A percentile compares a stretch with the other conserved stretches of the same genome.
Evolutionary conservation across 2,113 vertebrate species (phyloP).

Genomic region (Atrichornis clamosus): DNA sequence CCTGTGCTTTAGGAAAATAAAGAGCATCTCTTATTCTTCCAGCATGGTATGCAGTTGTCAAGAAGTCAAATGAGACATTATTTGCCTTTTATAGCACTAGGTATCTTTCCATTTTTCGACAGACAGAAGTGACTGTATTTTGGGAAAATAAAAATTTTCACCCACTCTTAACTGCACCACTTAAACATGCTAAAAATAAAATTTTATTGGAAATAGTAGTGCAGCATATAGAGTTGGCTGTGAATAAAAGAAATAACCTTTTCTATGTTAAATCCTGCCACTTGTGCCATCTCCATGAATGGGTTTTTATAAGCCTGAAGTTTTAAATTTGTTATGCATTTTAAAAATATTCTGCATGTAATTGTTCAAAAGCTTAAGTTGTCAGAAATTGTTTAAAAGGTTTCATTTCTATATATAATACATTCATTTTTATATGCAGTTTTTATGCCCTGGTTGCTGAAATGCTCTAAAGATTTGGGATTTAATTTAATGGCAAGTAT

Average conservation of each 20-base stretch:
- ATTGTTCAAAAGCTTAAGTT: not conserved
- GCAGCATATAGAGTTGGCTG: slow-evolving; percentile 2
- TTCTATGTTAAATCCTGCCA: not conserved
- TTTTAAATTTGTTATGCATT: not conserved
- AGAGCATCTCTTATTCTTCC: slow-evolving; percentile 27
- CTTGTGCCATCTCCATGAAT: not conserved
- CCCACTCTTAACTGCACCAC: not conserved
- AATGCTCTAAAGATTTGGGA: not conserved
- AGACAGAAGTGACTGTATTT: not conserved
- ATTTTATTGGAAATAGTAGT: slow-evolving; percentile 3
- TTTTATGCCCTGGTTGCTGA: not conserved
- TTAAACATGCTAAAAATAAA: slow-evolving; percentile 38
- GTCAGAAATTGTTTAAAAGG: not conserved
- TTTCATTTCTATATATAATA: not conserved
- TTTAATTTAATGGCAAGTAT: not conserved
- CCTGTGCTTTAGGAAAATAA: slow-evolving; percentile 51
- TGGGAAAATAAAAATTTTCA: slow-evolving; percentile 5
- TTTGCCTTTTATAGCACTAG: not conserved
- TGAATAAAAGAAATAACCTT: slow-evolving; percentile 12
- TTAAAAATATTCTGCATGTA: not conserved
- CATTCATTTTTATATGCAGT: not conserved
- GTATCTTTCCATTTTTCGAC: not conserved
- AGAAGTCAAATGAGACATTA: slow-evolving; percentile 2
- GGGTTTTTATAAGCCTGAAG: not conserved
- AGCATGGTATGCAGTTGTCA: slow-evolving; percentile 13